Conservation (phyloP, 2,113 vertebrate species). For the Esox niger region DNA sequence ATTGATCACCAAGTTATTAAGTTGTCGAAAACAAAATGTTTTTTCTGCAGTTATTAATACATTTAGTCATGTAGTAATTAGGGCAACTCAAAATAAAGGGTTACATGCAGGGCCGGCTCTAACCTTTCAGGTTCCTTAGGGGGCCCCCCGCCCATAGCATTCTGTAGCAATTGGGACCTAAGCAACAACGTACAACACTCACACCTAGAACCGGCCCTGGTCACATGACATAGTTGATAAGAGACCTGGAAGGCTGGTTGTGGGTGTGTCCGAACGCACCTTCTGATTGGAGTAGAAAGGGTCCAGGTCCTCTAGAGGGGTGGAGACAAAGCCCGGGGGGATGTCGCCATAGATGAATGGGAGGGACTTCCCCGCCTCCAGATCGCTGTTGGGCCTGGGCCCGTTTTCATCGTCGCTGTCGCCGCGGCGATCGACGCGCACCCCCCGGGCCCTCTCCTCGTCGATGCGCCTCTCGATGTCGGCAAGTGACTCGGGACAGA, state of each 20-base stretch:
- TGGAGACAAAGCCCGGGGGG: conserved; percentile 87
- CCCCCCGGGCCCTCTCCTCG: conserved; percentile 86
- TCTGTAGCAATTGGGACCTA: too few species aligned
- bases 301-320: conserved; percentile 95
- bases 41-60: too few species aligned
- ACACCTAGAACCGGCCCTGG: too few species aligned
- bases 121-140: too few species aligned
- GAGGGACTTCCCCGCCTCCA: conserved; percentile 94
- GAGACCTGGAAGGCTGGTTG: not conserved
- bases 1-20: too few species aligned
- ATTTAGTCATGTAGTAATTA: too few species aligned
- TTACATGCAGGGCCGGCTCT: too few species aligned
- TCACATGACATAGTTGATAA: too few species aligned
- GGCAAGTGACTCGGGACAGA: conserved; percentile 91
- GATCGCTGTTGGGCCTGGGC: conserved; percentile 91
- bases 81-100: too few species aligned
- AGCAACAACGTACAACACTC: too few species aligned
- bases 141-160: too few species aligned
- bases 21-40: too few species aligned
- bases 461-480: conserved; percentile 91
- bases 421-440: conserved; percentile 81
- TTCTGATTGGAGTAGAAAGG: conserved; percentile 92
- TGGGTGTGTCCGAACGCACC: conserved; percentile 62
- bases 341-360: conserved; percentile 96
- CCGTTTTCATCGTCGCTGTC: conserved; percentile 87